Conservation (phyloP, 2,888 invertebrate genomes). For the Troides aeacus region DNA sequence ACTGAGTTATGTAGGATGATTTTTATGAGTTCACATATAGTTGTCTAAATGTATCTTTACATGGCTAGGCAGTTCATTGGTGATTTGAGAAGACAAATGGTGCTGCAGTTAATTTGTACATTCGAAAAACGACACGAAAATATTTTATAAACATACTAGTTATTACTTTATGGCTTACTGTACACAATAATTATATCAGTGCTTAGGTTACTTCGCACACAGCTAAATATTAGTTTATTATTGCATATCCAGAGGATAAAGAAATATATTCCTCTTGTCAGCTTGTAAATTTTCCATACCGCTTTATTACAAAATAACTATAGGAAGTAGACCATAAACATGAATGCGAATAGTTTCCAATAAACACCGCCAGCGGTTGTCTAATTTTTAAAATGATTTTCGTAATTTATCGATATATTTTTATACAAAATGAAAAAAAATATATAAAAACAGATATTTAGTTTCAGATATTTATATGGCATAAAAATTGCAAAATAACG, state of each 20-base stretch:
- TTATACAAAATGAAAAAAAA: constrained; percentile 17
- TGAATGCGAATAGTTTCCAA: constrained; percentile 34
- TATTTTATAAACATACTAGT: constrained; percentile 49
- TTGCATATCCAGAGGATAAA: constrained; percentile 30
- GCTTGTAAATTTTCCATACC: constrained; percentile 46
- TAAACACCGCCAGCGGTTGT: constrained; percentile 64
- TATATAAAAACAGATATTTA: constrained; percentile 19
- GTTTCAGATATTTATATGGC: constrained; percentile 29
- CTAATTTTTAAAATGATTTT: constrained; percentile 6
- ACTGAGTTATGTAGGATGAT: constrained; percentile 51
- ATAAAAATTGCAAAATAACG: constrained; percentile 51
- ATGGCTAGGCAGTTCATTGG: constrained; percentile 62
- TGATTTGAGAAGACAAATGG: constrained; percentile 65
- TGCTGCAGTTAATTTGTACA: constrained; percentile 62
- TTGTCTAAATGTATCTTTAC: constrained; percentile 60
- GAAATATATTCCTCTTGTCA: constrained; percentile 20
- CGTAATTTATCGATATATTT: constrained; percentile 11
- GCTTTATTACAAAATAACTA: constrained; percentile 39
- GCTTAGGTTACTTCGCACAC: constrained; percentile 17
- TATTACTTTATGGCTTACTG: constrained; percentile 47
- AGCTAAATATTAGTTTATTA: constrained; percentile 22
- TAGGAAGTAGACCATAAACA: constrained; percentile 47
- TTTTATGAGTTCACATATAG: constrained; percentile 73
- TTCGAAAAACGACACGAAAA: constrained; percentile 54
- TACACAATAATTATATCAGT: constrained; percentile 15